Percentiles rank a stretch among this genome's conserved stretches.
Conservation (phyloP, 2,113 vertebrate species). For the Mugil cephalus region DNA sequence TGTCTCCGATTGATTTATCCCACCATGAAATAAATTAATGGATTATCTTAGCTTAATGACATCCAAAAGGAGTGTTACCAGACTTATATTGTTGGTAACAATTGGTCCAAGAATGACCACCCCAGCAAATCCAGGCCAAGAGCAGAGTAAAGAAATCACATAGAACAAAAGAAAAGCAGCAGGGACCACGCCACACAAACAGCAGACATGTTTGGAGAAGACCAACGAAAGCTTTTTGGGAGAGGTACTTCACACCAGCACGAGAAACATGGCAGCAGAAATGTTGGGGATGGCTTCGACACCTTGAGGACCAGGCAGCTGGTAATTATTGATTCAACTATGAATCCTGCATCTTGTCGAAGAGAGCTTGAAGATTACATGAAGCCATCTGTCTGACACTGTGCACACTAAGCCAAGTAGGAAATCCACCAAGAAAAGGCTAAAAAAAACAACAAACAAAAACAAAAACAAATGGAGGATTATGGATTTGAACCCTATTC, state of each 20-base stretch:
- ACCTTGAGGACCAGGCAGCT: background rate
- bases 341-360: constrained; percentile 10
- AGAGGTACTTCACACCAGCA: background rate
- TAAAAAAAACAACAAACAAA: background rate
- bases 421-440: background rate
- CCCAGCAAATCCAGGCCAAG: background rate
- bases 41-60: no score
- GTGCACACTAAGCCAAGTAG: background rate
- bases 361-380: constrained; percentile 1
- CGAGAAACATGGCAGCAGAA: background rate
- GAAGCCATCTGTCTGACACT: background rate
- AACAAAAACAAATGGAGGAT: no score
- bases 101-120: background rate
- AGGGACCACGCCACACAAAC: background rate
- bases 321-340: background rate
- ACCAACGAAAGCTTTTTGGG: constrained; percentile 13
- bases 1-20: no score
- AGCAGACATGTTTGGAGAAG: background rate
- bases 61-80: no score
- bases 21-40: no score
- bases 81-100: no score
- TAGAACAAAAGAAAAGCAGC: background rate
- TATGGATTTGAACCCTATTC: no score
- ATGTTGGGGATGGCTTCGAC: background rate
- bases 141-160: background rate